A percentile compares a stretch with the other conserved stretches of the same genome.
Conservation (phyloP, 2,888 invertebrate species). For the Andricus quercusramuli region DNA sequence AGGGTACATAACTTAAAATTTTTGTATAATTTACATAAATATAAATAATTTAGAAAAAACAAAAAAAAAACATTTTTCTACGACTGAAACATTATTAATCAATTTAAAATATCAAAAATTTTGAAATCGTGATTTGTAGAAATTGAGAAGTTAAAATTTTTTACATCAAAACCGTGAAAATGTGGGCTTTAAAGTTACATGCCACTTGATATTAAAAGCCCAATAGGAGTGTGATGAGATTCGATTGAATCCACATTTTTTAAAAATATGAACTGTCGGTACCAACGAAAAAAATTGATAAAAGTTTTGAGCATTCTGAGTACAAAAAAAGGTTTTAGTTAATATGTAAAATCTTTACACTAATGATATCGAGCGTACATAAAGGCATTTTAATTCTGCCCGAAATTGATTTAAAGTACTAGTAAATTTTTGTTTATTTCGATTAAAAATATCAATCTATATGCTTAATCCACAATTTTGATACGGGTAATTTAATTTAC, state of each 20-base stretch:
- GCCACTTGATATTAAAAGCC: not conserved
- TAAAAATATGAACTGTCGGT: not conserved
- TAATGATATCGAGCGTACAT: not conserved
- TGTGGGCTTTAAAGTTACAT: no score
- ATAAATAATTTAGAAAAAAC: no score
- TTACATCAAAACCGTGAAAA: no score
- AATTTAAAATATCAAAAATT: no score
- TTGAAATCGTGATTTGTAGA: no score
- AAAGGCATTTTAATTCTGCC: not conserved
- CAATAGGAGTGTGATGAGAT: not conserved
- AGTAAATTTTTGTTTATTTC: not conserved
- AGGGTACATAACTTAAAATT: no score
- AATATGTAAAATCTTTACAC: not conserved
- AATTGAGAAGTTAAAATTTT: no score
- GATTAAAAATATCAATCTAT: constrained; percentile 6
- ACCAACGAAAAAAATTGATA: not conserved
- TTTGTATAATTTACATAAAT: no score
- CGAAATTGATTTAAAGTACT: not conserved
- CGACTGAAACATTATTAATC: no score
- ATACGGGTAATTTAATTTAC: not conserved
- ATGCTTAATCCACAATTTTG: not conserved
- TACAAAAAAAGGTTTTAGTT: not conserved
- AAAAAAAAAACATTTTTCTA: no score
- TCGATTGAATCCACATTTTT: not conserved
- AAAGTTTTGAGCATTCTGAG: not conserved